Evolutionary conservation across 1,140 invertebrate species (phyloP), one percentile per base, ranked within the genome.

Genomic region (Batillaria attramentaria): DNA sequence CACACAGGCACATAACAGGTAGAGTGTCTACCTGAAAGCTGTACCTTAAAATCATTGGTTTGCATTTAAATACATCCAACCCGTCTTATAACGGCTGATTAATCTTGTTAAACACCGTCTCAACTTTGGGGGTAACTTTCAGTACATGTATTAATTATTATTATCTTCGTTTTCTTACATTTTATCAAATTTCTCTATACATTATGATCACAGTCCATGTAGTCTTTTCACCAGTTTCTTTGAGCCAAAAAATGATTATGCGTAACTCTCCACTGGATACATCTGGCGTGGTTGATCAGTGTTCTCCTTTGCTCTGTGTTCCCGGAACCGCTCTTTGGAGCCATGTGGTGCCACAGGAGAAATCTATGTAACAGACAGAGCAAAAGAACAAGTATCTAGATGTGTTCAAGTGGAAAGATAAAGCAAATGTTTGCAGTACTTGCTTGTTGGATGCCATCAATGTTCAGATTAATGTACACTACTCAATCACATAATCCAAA

Each of bases 261-360:
- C 37, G 37, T 69, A 69, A 28, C 37, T 37, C 20, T 69, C 66
- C 66, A 69, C 66, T n/a, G 66, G 66, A 28, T 24, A 69, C 66
- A 69, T 69, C 37, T 69, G 66, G 39, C 37, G 8, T 28, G 66
- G 66, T 24, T 41, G 10, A 3, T 35, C 18, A 6, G 66, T 69
- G 66, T 41, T 69, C 24, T 69, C 66, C 37, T 41, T 37, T 39
- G 39, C 35, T 3, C 66, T 39, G 37, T 69, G 66, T 4, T 28
- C 8, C 39, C 31, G 35, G 66, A 18, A 69, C 37, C 66, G 35
- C 10, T 69, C 66, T 41, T 37, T 69, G 35, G 28, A 35, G 18
- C 66, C 66, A 33, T 69, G 66, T 8, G 66, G 66, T 16, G 66
- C 66, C 37, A 69, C 66, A 1, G 66, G 66, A 33, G 39, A 41